A percentile compares a stretch with the other conserved stretches of the same genome.
phyloP scores from a whole-genome alignment of 2,797 vertebrate genomes.

The Synaphobranchus kaupii region DNA sequence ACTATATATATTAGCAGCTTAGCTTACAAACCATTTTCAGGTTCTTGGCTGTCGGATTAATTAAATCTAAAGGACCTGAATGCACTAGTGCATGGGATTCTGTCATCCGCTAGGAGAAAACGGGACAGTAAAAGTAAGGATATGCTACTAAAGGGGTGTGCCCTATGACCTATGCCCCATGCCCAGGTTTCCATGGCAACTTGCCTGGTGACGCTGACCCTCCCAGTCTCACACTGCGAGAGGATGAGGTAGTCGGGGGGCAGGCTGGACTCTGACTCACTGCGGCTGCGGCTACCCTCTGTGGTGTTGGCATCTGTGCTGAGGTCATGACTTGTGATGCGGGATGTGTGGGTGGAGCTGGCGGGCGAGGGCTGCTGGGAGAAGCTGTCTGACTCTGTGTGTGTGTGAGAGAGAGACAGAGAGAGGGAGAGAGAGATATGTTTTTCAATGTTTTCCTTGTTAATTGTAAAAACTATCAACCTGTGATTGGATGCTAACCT shows the following conservation, averaged over 20 bases:
- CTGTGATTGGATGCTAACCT: neutral
- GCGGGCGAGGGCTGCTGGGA: slow-evolving; percentile 81
- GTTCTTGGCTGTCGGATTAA: neutral
- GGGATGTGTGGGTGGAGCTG: slow-evolving; percentile 63
- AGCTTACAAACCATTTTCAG: neutral
- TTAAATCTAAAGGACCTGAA: neutral
- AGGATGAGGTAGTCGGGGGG: slow-evolving; percentile 93
- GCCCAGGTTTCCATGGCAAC: slow-evolving; percentile 33
- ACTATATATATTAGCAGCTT: neutral
- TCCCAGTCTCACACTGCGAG: slow-evolving; percentile 91
- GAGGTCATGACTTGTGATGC: slow-evolving; percentile 55
- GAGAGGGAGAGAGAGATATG: neutral
- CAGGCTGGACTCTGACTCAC: slow-evolving; percentile 78
- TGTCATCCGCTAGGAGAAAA: neutral
- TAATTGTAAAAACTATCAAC: neutral
- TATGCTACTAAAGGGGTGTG: neutral
- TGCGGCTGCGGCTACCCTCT: slow-evolving; percentile 75
- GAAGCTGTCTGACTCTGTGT: slow-evolving; percentile 84
- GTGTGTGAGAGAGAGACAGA: slow-evolving; percentile 25
- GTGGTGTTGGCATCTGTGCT: slow-evolving; percentile 49
- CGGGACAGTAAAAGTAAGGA: neutral
- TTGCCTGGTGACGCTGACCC: slow-evolving; percentile 81
- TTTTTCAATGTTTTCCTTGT: neutral
- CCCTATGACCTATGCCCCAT: neutral
- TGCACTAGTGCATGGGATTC: neutral